Conservation (phyloP, 2,797 vertebrate genomes). For the Phalanger gymnotis region DNA sequence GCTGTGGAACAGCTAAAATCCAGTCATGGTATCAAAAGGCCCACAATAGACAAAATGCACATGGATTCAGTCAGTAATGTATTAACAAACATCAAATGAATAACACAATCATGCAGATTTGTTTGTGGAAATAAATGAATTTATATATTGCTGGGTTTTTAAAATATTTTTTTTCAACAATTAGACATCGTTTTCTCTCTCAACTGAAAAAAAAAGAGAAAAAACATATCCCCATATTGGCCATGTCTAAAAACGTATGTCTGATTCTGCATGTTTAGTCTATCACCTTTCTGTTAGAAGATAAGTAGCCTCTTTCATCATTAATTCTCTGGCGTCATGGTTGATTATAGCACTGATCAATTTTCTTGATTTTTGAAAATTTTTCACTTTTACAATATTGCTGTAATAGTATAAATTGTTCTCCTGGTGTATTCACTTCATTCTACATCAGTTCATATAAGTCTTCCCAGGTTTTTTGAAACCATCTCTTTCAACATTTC, state of each 20-base stretch:
- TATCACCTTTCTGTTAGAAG: not conserved
- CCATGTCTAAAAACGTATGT: not conserved
- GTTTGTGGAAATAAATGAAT: not conserved
- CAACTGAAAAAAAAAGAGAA: not conserved
- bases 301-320: not conserved
- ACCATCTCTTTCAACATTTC: not conserved
- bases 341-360: not conserved
- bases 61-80: not conserved
- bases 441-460: not conserved
- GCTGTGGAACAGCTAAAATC: not conserved
- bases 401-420: not conserved
- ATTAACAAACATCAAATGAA: not conserved
- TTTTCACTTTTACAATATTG: not conserved
- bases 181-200: not conserved
- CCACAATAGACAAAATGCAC: not conserved
- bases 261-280: not conserved
- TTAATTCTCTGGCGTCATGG: not conserved
- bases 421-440: not conserved
- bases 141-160: not conserved
- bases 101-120: not conserved
- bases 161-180: not conserved
- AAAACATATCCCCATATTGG: not conserved
- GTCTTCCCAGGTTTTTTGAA: not conserved
- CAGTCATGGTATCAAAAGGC: not conserved
- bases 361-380: not conserved